Evolutionary conservation across 1,140 invertebrate species (phyloP).

Genomic region (Aphidius gifuensis): DNA sequence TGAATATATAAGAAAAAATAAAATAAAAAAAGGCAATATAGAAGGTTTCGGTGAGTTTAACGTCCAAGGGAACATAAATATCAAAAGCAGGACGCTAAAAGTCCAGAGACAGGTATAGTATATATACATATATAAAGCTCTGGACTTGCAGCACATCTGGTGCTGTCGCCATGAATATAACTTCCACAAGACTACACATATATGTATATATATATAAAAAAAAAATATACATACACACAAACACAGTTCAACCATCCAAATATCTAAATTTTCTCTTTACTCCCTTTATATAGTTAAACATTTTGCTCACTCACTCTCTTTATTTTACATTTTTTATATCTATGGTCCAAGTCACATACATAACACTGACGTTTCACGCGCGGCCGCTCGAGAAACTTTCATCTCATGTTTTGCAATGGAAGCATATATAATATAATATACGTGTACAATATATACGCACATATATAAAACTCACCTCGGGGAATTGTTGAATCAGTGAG

Average conservation of each 20-base stretch:
- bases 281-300: constrained; percentile 1
- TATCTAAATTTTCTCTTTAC: constrained; percentile 17
- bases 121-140: no score
- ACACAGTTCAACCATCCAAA: no score
- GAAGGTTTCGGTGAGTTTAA: constrained; percentile 15
- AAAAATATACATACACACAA: background rate
- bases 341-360: no score
- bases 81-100: constrained; percentile 42
- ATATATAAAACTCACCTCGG: no score
- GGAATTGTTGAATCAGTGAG: no score
- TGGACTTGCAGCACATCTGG: constrained; percentile 38
- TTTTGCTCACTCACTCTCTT: constrained; percentile 10
- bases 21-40: background rate
- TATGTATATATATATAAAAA: constrained; percentile 7
- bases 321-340: background rate
- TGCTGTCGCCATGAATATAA: constrained; percentile 45
- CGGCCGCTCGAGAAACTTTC: constrained; percentile 34
- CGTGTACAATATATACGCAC: no score
- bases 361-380: background rate
- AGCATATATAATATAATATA: no score
- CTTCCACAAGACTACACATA: constrained; percentile 13
- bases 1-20: constrained; percentile 4
- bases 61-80: constrained; percentile 40
- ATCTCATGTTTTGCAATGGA: constrained; percentile 31
- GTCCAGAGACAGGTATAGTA: constrained; percentile 33